Evolutionary conservation across 2,888 invertebrate species (phyloP).

Genomic region (Teleogryllus oceanicus): DNA sequence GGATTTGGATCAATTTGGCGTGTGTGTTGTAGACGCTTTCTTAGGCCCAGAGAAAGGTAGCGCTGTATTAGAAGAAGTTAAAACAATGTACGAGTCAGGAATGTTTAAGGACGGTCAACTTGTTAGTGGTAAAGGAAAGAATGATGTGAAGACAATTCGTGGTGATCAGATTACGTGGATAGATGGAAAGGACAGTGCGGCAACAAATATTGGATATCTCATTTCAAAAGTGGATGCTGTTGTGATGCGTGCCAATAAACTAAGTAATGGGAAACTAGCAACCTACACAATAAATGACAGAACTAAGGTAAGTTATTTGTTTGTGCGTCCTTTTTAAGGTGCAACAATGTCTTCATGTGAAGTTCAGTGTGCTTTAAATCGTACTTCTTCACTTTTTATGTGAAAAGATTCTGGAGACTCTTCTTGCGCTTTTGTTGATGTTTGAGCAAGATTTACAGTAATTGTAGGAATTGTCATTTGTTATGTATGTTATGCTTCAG

Average conservation of each 20-base stretch:
- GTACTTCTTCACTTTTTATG: no score
- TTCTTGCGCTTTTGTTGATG: no score
- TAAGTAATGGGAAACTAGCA: slow-evolving; percentile 77
- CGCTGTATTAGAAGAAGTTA: slow-evolving; percentile 72
- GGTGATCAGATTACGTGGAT: slow-evolving; percentile 94
- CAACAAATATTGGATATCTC: slow-evolving; percentile 73
- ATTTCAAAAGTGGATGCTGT: slow-evolving; percentile 78
- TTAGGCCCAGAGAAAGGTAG: slow-evolving; percentile 74
- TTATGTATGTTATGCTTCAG: no score
- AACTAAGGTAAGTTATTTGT: slow-evolving; percentile 70
- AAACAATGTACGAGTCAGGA: slow-evolving; percentile 46
- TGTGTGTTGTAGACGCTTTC: slow-evolving; percentile 90
- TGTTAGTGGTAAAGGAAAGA: slow-evolving; percentile 66
- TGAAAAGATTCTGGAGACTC: no score
- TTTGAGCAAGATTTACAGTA: no score
- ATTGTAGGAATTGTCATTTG: no score
- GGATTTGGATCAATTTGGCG: slow-evolving; percentile 83
- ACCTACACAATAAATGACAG: slow-evolving; percentile 81
- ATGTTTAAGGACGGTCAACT: slow-evolving; percentile 75
- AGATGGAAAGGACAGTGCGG: slow-evolving; percentile 76
- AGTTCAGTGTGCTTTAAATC: no score
- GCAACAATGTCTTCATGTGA: no score
- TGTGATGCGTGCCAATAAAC: slow-evolving; percentile 76
- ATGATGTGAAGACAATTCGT: slow-evolving; percentile 72
- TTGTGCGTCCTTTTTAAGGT: neutral